Evolutionary conservation across 2,888 invertebrate species (phyloP).

Genomic region (Stratiomys singularior): DNA sequence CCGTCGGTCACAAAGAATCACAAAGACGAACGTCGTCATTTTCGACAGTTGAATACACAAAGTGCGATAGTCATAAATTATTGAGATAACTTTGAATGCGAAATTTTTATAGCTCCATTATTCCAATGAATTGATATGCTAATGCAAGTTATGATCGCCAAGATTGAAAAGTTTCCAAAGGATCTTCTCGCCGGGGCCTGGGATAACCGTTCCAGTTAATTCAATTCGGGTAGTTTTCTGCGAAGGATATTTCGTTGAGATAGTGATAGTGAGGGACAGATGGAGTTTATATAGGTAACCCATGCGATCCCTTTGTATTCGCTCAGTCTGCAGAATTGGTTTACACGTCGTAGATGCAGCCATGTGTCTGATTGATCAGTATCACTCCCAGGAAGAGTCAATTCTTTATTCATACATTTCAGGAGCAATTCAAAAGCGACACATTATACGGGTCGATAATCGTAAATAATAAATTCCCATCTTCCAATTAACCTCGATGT

Average conservation of each 20-base stretch:
- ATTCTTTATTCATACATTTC: too few relatives aligned
- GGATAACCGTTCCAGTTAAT: background rate
- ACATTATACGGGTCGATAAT: too few relatives aligned
- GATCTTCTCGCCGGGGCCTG: background rate
- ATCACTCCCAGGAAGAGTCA: too few relatives aligned
- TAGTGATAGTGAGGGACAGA: too few relatives aligned
- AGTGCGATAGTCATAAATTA: slow-evolving; percentile 40
- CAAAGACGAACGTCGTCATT: slow-evolving; percentile 5
- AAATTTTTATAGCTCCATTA: slow-evolving; percentile 41
- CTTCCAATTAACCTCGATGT: too few relatives aligned
- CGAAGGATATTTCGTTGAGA: background rate
- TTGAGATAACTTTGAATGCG: slow-evolving; percentile 39
- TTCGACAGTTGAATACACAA: slow-evolving; percentile 41
- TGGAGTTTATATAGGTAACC: too few relatives aligned
- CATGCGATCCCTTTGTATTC: too few relatives aligned
- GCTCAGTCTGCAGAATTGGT: too few relatives aligned
- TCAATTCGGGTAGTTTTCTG: background rate
- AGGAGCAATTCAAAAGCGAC: too few relatives aligned
- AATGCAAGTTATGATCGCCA: slow-evolving; percentile 25
- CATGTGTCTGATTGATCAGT: too few relatives aligned
- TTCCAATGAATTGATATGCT: slow-evolving; percentile 45
- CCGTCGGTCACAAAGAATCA: background rate
- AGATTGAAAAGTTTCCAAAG: background rate
- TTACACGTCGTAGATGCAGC: too few relatives aligned
- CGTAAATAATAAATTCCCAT: too few relatives aligned